Evolutionary conservation across 2,888 invertebrate genomes (phyloP), one percentile per base, ranked within the genome.

Genomic region (Patella ulyssiponensis): DNA sequence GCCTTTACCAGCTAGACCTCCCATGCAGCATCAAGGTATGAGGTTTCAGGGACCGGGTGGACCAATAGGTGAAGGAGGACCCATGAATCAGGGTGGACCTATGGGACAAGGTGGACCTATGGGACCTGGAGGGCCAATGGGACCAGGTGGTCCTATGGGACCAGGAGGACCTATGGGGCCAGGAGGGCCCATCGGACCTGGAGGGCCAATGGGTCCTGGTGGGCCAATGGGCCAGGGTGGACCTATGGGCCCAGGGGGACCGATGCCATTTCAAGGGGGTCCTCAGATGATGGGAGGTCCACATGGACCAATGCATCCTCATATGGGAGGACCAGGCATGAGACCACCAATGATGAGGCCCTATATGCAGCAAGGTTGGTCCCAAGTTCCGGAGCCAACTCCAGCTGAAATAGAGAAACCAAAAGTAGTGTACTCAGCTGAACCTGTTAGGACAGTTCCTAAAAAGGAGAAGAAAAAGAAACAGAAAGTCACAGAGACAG

Each of bases 361-460:
- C 27, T 64, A 20, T 15, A 79, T 78, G 79, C 78, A 74, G 56
- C 51, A 78, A 74, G n/a, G 77, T 54, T 4, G 77, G 77, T n/a
- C 80, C 76, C 14, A 80, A 81, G 81, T 77, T 77, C 44, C 81
- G 78, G 64, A 73, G 71, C 70, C 27, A 33, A 58, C 71, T n/a
- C 78, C 78, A 7, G 81, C 80, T 77, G 79, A 78, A 80, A 69
- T 74, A 74, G 82, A 82, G 54, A 88, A 86, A 75, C 88, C 88
- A 0, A 90, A 87, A 80, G 86, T 89, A 23, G 86, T 90, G 5
- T 90, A 90, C 76, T 85, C 89, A 4, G 89, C 90, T n/a, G 86
- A 88, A 0, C 90, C 91, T 0, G 86, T 88, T 27, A 85, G 86
- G 20, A 88, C 80, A 15, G 80, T 86, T 56, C 84, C 84, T 33